Evolutionary conservation across 2,113 vertebrate species (phyloP), one percentile per base, ranked within the genome.

Genomic region (Syngnathoides biaculeatus): DNA sequence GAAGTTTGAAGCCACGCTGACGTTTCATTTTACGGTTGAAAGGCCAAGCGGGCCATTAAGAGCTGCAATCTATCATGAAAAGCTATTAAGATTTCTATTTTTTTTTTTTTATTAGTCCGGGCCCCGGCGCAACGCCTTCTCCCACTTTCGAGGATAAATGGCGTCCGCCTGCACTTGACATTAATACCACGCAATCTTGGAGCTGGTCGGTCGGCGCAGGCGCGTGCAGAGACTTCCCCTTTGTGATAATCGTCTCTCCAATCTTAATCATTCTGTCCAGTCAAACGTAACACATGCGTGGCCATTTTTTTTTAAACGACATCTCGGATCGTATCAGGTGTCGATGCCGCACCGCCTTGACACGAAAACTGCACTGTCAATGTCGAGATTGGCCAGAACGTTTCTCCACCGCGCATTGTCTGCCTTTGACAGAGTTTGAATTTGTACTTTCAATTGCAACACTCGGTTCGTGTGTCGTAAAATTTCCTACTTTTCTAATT

Each of bases 21-120:
- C 86, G 87, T 88, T 88, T 88, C 59, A 67, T 84, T 86, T 87
- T 84, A 84, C 71, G 63, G 65, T 67, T 68, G 48, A 73, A 67
- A 72, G 73, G 73, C 64, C 81, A 79, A 73, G 68, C 67, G 60
- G 68, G 85, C 72, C 52, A 79, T 76, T 86, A 81, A 26, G 60
- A 72, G 69, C 65, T 61, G 70, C 73, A 66, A 62, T 82, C 56
- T 81, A 80, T 81, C 76, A 77, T 75, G 69, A 66, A 79, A 84
- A 80, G 75, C 76, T 74, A 73, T 86, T 77, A 86, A 50, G 68
- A 79, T 90, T 86, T 79, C 81, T 79, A 79, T 73, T 79, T 59
- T 75, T 53, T 79, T 79, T 73, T 79, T 59, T 75, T 53, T 71
- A 71, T 75, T 75, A 74, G 72, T 67, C 43, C 53, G 38, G 64